Evolutionary conservation across 2,888 invertebrate species (phyloP), one percentile per base, ranked within the genome.

Genomic region (Drosophila ochracea): DNA sequence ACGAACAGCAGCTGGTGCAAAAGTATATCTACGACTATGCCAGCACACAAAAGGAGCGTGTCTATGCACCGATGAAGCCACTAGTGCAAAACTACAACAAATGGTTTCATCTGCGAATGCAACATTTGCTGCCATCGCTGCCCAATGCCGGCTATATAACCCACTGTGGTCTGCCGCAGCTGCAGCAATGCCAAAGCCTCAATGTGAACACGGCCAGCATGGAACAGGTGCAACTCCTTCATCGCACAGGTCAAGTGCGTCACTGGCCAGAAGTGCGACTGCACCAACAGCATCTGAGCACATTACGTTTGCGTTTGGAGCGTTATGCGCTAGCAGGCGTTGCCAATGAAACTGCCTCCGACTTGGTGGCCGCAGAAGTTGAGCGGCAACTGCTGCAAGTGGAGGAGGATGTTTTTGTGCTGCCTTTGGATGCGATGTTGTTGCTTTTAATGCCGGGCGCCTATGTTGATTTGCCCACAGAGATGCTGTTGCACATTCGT

Each of bases 381-480:
- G 19, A 49, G 10, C 9, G 39, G 3, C 59, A 68, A n/a, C 28
- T 62, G 2, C 31, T 57, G 4, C 49, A 68, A 6, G 64, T 47
- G 0, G 35, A 67, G 6, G 62, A 77, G 4, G 61, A 82, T 61
- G 70, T 73, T 4, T 80, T 76, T 49, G 61, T 81, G 21, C 53
- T 92, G 21, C 90, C 92, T 0, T 28, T 87, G 3, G 91, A 92
- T 3, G 82, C 92, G 0, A 58, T 92, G 4, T 39, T 92, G 5
- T 85, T 92, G 68, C 61, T 92, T 0, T 25, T 93, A 0, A 81
- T 78, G 4, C 71, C 91, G 0, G 90, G 87, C 1, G 84, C 87
- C 1, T 91, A 91, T 58, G 54, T 81, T 4, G 92, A 93, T 47
- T 50, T 91, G 37, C 88, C 93, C 1, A 80, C 82, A 1, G 93